Percentiles rank a stretch among this genome's conserved stretches.
phyloP scores from a whole-genome alignment of 1,140 invertebrate species.

The Pachypsylla venusta region DNA sequence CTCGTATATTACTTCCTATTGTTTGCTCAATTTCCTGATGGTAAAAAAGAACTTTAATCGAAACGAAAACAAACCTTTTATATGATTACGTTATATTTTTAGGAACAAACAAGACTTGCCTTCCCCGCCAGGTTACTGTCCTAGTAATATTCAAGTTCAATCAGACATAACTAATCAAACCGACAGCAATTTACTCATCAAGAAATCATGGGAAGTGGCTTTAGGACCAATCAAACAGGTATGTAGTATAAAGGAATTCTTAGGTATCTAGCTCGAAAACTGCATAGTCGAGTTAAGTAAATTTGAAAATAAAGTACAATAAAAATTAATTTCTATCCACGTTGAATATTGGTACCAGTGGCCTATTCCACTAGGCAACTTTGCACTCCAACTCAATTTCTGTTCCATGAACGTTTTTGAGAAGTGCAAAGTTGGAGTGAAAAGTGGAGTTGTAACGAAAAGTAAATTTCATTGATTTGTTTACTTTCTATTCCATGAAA shows the following conservation, averaged over 20 bases:
- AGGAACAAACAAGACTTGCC: conserved; percentile 38
- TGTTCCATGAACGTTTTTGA: too few relatives aligned
- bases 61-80: neutral
- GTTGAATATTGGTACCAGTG: neutral
- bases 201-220: conserved; percentile 96
- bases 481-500: too few relatives aligned
- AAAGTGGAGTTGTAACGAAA: too few relatives aligned
- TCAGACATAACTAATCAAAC: conserved; percentile 57
- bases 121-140: conserved; percentile 69
- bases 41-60: conserved; percentile 5
- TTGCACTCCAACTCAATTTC: neutral
- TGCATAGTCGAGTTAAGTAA: too few relatives aligned
- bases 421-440: too few relatives aligned
- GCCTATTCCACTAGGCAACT: neutral
- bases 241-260: too few relatives aligned
- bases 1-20: neutral
- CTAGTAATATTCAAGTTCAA: conserved; percentile 48
- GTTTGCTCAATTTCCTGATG: neutral
- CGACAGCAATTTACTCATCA: conserved; percentile 69
- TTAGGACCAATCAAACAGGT: conserved; percentile 82
- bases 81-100: conserved; percentile 16
- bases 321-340: neutral
- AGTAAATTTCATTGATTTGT: too few relatives aligned
- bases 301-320: too few relatives aligned
- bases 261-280: too few relatives aligned